Evolutionary conservation across 2,113 vertebrate species (phyloP), one percentile per base, ranked within the genome.

Genomic region (Xiphophorus couchianus): DNA sequence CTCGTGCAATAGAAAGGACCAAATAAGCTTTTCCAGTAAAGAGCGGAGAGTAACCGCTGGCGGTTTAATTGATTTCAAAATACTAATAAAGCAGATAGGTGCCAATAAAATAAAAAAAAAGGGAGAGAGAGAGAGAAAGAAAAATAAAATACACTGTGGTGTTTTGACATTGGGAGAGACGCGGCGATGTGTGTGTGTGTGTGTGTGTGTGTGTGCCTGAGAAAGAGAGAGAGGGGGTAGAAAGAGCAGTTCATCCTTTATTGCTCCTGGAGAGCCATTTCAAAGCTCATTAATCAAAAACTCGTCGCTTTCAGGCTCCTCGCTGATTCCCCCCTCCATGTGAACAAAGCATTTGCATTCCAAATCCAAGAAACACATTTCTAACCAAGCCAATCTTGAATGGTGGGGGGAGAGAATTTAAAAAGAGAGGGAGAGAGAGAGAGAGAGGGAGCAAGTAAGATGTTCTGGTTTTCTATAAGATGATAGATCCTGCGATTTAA

Each of bases 241-340:
- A 84, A 90, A 92, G 86, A 86, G 86, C 84, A 86, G 93, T 94
- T 94, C 91, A 94, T 91, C 86, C 91, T 94, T 94, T 93, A 92
- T 94, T 95, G 93, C 93, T 94, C 94, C 95, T 95, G 93, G 94
- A 95, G 94, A 93, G 92, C 92, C 93, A 94, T 96, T 97, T 96
- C 96, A 96, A 96, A 96, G 92, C 91, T 93, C 94, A 95, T 97
- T 95, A 97, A 96, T 97, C 96, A 98, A 95, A 95, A 96, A 95
- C 91, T 94, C 92, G 80, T 93, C 86, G 90, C 94, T 95, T 96
- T 95, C 94, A 95, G 93, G 87, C 93, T 95, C 93, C 92, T 87
- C 90, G 93, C 93, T 94, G 91, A 96, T 95, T 42, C 94, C 93
- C 94, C 86, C 91, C 92, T 95, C 87, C 93, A 93, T 93, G 83